Evolutionary conservation across 1,140 invertebrate species (phyloP).

Genomic region (Drosophila punjabiensis): DNA sequence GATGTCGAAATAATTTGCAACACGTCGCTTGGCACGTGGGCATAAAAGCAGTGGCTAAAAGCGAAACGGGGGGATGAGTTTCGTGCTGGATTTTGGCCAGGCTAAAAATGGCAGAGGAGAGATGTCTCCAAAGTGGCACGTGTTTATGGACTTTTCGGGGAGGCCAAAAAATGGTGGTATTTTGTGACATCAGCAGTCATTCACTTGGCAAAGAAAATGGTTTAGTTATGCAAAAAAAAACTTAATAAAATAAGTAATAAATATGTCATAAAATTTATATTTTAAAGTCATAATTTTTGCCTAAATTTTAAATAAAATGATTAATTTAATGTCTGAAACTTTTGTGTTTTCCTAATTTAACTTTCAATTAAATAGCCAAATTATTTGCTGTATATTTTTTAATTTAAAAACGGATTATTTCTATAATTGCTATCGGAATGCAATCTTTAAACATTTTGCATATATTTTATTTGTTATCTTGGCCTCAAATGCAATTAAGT

Average conservation of each 20-base stretch:
- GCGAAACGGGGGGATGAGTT: constrained; percentile 3
- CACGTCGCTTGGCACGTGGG: constrained; percentile 73
- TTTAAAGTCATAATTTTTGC: not conserved
- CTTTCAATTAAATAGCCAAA: not conserved
- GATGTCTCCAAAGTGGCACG: constrained; percentile 66
- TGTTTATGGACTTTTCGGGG: constrained; percentile 71
- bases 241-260: not conserved
- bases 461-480: constrained; percentile 49
- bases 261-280: not conserved
- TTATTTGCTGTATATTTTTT: not conserved
- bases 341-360: too few relatives aligned
- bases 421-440: not conserved
- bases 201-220: constrained; percentile 21
- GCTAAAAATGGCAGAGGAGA: constrained; percentile 24
- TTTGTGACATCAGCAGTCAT: constrained; percentile 38
- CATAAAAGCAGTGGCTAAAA: constrained; percentile 23
- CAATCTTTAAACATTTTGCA: not conserved
- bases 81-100: constrained; percentile 8
- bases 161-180: constrained; percentile 35
- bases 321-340: not conserved
- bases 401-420: not conserved
- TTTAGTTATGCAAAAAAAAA: not conserved
- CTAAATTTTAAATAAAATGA: too few relatives aligned
- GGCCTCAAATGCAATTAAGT: constrained; percentile 50
- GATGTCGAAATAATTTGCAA: constrained; percentile 84